Percentiles rank a stretch among this genome's conserved stretches.
Conservation (phyloP, 2,888 invertebrate species). For the Zhengitettix transpicula region DNA sequence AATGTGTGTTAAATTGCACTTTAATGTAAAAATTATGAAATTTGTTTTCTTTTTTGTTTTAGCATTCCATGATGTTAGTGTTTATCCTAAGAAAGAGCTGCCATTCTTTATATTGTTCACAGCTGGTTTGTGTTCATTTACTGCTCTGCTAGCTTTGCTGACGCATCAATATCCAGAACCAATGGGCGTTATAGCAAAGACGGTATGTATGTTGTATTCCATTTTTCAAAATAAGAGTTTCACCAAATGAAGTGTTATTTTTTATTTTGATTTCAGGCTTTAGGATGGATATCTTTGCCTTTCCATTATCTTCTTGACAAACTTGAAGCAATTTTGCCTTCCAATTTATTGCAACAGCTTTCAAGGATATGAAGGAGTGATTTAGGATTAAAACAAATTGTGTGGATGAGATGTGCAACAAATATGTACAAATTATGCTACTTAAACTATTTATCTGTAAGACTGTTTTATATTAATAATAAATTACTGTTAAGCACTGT, state of each 20-base stretch:
- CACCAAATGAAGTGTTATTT: background rate
- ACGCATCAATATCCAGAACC: conserved; percentile 86
- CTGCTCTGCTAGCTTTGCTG: conserved; percentile 69
- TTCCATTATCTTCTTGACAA: conserved; percentile 66
- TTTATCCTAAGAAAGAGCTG: conserved; percentile 83
- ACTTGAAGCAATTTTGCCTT: conserved; percentile 62
- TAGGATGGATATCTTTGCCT: conserved; percentile 66
- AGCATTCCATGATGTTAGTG: conserved; percentile 78
- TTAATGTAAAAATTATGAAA: background rate
- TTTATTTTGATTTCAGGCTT: conserved; percentile 30
- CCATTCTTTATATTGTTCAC: conserved; percentile 86
- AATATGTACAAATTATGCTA: too few species aligned
- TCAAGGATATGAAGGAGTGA: conserved; percentile 39
- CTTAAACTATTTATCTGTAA: too few species aligned
- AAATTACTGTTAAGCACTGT: too few species aligned
- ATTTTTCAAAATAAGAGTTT: background rate
- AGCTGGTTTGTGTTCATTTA: conserved; percentile 81
- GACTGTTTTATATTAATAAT: too few species aligned
- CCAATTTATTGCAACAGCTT: conserved; percentile 60
- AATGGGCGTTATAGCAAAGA: conserved; percentile 68
- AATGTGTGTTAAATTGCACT: background rate
- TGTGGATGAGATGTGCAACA: background rate
- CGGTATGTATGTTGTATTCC: conserved; percentile 26
- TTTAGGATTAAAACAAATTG: background rate
- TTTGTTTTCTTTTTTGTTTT: conserved; percentile 13